These are phyloP conservation scores for Campoplex nolae DNA, from an alignment of 2,888 invertebrate species.

Conservation along the genomic window DNA sequence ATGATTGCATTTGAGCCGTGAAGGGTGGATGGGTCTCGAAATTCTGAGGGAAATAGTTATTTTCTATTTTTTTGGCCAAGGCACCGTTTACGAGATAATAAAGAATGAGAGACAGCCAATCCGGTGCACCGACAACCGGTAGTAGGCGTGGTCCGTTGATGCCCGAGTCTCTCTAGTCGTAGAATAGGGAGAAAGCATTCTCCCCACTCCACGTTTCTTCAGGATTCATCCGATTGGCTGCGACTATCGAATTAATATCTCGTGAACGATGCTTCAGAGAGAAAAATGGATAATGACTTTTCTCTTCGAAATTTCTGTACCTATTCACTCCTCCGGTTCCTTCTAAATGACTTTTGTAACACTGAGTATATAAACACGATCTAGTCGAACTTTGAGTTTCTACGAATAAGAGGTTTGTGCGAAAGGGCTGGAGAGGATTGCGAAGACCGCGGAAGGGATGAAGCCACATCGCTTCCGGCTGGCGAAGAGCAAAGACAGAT, in stretches of 20 bases:
- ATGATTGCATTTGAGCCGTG: neutral
- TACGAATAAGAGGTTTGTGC: constrained; percentile 20
- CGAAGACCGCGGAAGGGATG: constrained; percentile 28
- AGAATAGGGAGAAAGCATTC: too few relatives aligned
- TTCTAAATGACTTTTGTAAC: neutral
- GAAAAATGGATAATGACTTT: neutral
- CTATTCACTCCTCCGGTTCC: neutral
- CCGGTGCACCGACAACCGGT: neutral
- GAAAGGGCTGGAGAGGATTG: constrained; percentile 15
- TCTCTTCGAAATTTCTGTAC: neutral
- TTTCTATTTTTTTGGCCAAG: neutral
- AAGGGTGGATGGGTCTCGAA: neutral
- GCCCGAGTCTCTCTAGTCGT: neutral
- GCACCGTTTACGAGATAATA: neutral
- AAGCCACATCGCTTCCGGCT: constrained; percentile 47
- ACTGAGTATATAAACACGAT: neutral
- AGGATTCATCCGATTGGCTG: neutral
- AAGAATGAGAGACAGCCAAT: neutral
- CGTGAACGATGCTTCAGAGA: neutral
- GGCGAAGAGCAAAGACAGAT: constrained; percentile 26
- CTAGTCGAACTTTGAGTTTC: constrained; percentile 45
- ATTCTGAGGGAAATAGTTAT: neutral
- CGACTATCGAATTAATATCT: neutral
- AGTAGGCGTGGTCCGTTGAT: neutral
- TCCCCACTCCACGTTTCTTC: too few relatives aligned